Evolutionary conservation across 2,113 vertebrate species (phyloP).

Genomic region (Turnix velox): DNA sequence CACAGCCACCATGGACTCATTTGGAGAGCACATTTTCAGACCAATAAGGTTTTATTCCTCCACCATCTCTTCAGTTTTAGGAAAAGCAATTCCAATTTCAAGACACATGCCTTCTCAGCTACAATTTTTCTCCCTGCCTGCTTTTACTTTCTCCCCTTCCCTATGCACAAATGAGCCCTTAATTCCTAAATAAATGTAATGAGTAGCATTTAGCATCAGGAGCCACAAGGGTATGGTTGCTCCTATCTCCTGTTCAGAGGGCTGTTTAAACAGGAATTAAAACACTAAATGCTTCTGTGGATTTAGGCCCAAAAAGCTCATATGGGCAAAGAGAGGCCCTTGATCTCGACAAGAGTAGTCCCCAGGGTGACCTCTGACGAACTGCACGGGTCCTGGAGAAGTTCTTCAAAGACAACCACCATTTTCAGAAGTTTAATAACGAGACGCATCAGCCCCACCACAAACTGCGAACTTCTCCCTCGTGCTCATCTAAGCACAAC

Average conservation of each 20-base stretch:
- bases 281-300: neutral
- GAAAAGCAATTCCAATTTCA: neutral
- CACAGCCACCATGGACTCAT: neutral
- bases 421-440: neutral
- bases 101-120: neutral
- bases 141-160: neutral
- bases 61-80: neutral
- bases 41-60: neutral
- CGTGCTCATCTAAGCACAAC: accelerated
- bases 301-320: neutral
- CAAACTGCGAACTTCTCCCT: neutral
- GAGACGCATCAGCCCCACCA: accelerated
- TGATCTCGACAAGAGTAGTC: accelerated
- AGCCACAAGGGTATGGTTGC: neutral
- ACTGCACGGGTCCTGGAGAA: neutral
- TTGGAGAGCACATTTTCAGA: neutral
- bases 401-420: neutral
- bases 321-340: neutral
- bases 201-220: neutral
- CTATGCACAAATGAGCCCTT: neutral
- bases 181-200: slow-evolving; percentile 16
- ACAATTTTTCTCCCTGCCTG: neutral
- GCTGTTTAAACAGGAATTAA: slow-evolving; percentile 17
- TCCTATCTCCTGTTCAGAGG: neutral
- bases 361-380: accelerated